phyloP scores from a whole-genome alignment of 2,797 vertebrate genomes.

The Gambelia wislizenii region DNA sequence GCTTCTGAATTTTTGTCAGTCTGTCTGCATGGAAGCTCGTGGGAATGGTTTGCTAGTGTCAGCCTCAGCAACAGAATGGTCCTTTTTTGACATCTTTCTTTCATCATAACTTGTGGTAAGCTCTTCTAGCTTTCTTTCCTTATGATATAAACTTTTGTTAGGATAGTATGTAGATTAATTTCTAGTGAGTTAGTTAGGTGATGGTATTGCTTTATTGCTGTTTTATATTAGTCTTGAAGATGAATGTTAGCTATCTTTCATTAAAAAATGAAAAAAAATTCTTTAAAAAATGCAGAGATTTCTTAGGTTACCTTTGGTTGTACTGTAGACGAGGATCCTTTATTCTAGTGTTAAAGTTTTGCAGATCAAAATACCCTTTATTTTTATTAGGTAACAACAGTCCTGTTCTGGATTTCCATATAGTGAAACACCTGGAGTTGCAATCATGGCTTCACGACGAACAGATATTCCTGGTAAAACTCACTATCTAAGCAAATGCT shows the following conservation, averaged over 20 bases:
- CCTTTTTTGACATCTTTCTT: conserved; percentile 56
- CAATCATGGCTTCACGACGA: conserved; percentile 76
- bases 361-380: conserved; percentile 59
- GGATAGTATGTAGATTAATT: background rate
- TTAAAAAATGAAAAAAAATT: too few relatives aligned
- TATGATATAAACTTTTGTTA: background rate
- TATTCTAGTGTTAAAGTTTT: conserved; percentile 13
- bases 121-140: background rate
- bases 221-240: background rate
- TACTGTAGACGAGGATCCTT: background rate
- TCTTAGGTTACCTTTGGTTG: background rate
- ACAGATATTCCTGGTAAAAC: conserved; percentile 78
- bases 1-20: conserved; percentile 53
- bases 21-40: conserved; percentile 66
- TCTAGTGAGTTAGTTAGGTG: background rate
- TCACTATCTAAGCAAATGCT: background rate
- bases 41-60: conserved; percentile 49
- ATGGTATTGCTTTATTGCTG: background rate
- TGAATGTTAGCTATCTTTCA: background rate
- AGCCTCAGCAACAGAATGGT: conserved; percentile 63
- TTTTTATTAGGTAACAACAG: conserved; percentile 71
- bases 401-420: conserved; percentile 58
- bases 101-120: conserved; percentile 67
- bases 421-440: conserved; percentile 64
- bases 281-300: conserved; percentile 15